phyloP scores from a whole-genome alignment of 2,888 invertebrate genomes.

The Cephus spinipes region DNA sequence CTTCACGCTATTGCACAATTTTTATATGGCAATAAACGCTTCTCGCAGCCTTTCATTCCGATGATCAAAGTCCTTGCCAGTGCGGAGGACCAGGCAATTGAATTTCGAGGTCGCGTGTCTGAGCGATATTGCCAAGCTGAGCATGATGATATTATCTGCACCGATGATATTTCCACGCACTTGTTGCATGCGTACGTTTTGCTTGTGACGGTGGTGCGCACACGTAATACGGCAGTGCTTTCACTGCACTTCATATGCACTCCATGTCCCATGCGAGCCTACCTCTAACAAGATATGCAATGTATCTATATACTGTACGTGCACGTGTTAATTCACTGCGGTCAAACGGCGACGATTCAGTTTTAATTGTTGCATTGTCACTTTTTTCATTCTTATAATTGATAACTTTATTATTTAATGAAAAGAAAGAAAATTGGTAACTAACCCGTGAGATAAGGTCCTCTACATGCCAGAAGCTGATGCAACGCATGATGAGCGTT shows the following conservation, averaged over 20 bases:
- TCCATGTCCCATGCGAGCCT: constrained; percentile 61
- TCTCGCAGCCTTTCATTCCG: not conserved
- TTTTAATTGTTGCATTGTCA: not conserved
- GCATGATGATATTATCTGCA: constrained; percentile 60
- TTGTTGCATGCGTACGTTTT: constrained; percentile 63
- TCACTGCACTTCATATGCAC: constrained; percentile 64
- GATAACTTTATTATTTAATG: no score
- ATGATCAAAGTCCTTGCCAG: not conserved
- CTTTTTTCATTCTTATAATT: not conserved
- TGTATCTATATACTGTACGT: constrained; percentile 21
- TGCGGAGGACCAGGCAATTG: constrained; percentile 39
- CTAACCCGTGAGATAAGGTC: constrained; percentile 85
- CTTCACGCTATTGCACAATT: not conserved
- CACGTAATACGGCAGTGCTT: constrained; percentile 58
- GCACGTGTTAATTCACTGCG: not conserved
- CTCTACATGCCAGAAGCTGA: constrained; percentile 83
- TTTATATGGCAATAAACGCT: not conserved
- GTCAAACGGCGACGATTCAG: not conserved
- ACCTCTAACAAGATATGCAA: constrained; percentile 60
- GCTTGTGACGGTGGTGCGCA: constrained; percentile 51
- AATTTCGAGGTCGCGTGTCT: constrained; percentile 48
- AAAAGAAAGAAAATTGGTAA: not conserved
- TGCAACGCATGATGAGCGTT: constrained; percentile 71
- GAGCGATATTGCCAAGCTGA: constrained; percentile 57
- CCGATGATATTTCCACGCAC: constrained; percentile 63